Base-by-base conservation (phyloP, 2,797 vertebrate species). In the Thamnophis elegans region DNA sequence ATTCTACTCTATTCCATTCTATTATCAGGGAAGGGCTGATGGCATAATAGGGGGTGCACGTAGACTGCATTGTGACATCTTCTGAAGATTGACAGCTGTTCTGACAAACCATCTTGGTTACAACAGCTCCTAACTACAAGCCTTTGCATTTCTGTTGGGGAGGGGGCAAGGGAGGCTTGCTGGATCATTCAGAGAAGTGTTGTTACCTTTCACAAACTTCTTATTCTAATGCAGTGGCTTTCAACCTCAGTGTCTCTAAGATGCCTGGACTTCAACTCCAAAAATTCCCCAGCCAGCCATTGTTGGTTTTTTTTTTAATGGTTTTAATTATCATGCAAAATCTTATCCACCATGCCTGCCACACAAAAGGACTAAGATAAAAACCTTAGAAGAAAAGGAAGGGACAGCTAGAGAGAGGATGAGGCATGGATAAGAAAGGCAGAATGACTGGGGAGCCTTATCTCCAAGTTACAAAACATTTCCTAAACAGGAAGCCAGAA, bases 391-490 rank as follows among this genome's bases (percentile, higher is more conserved):
- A 93, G 13, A 54, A 55, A n/a, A 91, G 87, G 93, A 95, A 94
- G 28, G 36, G 90, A 94, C 90, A 56, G 5, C 36, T 88, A 62
- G 14, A 82, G 28, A 53, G 42, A 58, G 20, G 56, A 59, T 36
- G 59, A 68, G 51, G 68, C 51, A 59, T 51, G 22, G 85, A 92
- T 90, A 96, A 95, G 92, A 95, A 95, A 96, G 94, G 36, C 0
- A 88, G 28, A 92, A 51, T 0, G 89, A 93, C 91, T 94, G 90
- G n/a, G 20, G 56, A 88, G 68, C 93, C 9, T 60, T 5, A 0
- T 87, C 94, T 96, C 95, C 95, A 92, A 94, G 94, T 97, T 96
- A 92, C 85, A 87, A 95, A 26, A 91, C 85, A 92, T 94, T 93
- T 62, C 91, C 59, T 92, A 91, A 95, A 51, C 90, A 2, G 1